Conservation (phyloP, 2,888 invertebrate genomes). For the Notodonta dromedarius region DNA sequence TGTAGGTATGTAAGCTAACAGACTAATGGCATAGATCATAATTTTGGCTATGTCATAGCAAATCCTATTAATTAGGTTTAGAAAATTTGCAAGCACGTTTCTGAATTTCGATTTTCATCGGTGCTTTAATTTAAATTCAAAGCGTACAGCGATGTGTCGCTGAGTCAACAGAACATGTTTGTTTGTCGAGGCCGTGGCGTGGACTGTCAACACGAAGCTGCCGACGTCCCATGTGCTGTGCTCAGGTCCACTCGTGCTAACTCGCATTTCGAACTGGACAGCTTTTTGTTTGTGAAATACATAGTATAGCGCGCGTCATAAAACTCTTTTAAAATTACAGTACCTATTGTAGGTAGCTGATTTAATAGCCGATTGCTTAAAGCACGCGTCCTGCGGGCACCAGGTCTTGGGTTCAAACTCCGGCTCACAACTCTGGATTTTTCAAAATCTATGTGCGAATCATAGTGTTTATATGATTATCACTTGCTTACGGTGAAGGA, state of each 20-base stretch:
- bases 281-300: neutral
- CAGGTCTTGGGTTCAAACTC: too few species aligned
- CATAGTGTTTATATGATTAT: too few species aligned
- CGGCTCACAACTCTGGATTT: too few species aligned
- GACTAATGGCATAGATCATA: neutral
- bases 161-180: conserved; percentile 74
- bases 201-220: conserved; percentile 58
- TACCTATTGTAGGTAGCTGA: too few species aligned
- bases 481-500: too few species aligned
- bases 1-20: too few species aligned
- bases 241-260: conserved; percentile 37
- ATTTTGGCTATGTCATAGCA: neutral
- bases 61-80: conserved; percentile 44
- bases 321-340: too few species aligned
- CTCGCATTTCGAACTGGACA: conserved; percentile 6
- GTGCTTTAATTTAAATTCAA: conserved; percentile 75
- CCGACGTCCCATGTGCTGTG: conserved; percentile 42
- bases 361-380: too few species aligned
- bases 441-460: too few species aligned
- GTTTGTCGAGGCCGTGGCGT: conserved; percentile 61
- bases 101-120: conserved; percentile 63
- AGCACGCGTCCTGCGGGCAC: too few species aligned
- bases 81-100: conserved; percentile 57
- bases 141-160: conserved; percentile 71
- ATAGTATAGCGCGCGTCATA: too few species aligned